Evolutionary conservation across 1,140 invertebrate genomes (phyloP), one percentile per base, ranked within the genome.

Genomic region (Brachionus koreanus): DNA sequence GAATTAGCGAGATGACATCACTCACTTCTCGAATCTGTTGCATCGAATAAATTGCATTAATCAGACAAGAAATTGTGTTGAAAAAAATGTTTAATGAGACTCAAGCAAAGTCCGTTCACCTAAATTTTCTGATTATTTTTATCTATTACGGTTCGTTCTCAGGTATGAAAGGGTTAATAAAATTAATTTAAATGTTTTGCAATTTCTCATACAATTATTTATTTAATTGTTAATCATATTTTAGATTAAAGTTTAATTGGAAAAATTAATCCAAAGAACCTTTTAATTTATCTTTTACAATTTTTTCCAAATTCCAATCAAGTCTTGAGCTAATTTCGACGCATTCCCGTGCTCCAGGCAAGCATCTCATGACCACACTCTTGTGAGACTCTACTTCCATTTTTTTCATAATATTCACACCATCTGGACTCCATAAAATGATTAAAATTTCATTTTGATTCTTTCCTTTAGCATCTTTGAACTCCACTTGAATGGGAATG

Each of bases 331-430:
- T 79, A 13, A 79, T 25, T 5, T 12, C 39, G 5, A 79, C 13
- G 12, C 61, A 79, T 29, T 65, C 76, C 10, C 19, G 10, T 25
- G 57, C 23, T 10, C 76, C 76, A 35, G 35, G 49, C 19, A 79
- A 43, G 35, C 76, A 79, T 79, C 52, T 79, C n/a, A 61, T 16
- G 16, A 79, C 25, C 6, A 79, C 39, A 23, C 46, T 23, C 29
- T 79, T 79, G 33, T 79, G 76, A 19, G 35, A 61, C 9, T 79
- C 76, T 25, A 61, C n/a, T 79, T 79, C 76, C 76, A 79, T 79
- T 61, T 39, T 79, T 79, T 79, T 57, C 52, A 79, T 79, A 39
- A 79, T 79, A 79, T 65, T 65, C 1, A 65, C 76, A 4, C 52
- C 76, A 25, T 61, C 76, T 16, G 76, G 76, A n/a, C 35, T 65